These are phyloP conservation scores for Phoebastria nigripes DNA, from an alignment of 2,797 vertebrate species.

Conservation along the genomic window DNA sequence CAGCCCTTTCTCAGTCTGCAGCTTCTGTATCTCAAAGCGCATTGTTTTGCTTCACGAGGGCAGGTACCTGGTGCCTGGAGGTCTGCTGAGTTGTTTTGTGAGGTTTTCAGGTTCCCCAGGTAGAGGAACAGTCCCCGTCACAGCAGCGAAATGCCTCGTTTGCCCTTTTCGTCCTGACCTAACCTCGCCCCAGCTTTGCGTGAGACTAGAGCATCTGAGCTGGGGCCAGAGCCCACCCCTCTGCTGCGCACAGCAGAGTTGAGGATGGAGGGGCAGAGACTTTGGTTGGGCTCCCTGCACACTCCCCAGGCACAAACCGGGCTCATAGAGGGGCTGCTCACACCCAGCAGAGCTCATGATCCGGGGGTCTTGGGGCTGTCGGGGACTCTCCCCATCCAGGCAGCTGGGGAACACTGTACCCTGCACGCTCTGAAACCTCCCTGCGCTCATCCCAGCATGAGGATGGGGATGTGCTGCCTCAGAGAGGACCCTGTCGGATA, in stretches of 20 bases:
- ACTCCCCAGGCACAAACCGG: not conserved
- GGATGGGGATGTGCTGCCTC: not conserved
- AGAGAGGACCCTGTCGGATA: fast-evolving
- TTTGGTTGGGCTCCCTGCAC: not conserved
- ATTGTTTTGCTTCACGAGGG: not conserved
- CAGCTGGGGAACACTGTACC: not conserved
- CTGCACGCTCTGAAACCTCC: fast-evolving
- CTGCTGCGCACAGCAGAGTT: not conserved
- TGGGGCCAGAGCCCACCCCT: not conserved
- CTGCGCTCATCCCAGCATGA: fast-evolving
- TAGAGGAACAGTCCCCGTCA: fast-evolving
- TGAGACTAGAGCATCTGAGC: not conserved
- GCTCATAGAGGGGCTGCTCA: not conserved
- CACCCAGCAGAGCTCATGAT: not conserved
- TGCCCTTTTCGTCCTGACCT: not conserved
- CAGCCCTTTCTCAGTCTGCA: not conserved
- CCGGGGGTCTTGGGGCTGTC: not conserved
- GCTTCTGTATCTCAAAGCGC: not conserved
- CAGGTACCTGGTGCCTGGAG: not conserved
- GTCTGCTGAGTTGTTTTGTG: not conserved
- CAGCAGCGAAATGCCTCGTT: fast-evolving
- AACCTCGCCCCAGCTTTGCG: not conserved
- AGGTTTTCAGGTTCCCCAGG: not conserved
- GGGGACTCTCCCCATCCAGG: not conserved
- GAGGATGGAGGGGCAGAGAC: not conserved